Conservation (phyloP, 2,113 vertebrate species). For the Neodontobutis hainanensis region DNA sequence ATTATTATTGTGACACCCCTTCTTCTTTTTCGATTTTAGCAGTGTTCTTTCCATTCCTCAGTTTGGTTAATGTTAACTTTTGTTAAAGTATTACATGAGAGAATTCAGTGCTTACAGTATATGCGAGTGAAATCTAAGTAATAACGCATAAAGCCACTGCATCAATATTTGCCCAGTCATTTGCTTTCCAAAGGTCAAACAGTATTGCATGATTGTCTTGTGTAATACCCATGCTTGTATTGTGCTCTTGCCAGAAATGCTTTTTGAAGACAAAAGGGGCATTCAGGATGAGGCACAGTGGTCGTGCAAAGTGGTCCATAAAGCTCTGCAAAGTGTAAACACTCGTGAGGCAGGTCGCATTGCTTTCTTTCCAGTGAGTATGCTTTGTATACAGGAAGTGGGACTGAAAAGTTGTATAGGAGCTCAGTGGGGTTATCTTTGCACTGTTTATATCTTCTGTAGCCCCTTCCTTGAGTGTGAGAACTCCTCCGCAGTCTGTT, state of each 20-base stretch:
- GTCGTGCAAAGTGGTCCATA: conserved; percentile 31
- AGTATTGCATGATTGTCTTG: conserved; percentile 50
- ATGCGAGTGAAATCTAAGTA: too few species aligned
- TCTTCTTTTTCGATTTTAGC: background rate
- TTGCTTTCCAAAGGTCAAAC: conserved; percentile 58
- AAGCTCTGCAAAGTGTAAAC: conserved; percentile 28
- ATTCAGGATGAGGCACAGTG: conserved; percentile 13
- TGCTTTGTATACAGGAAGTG: conserved; percentile 40
- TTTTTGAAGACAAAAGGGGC: conserved; percentile 30
- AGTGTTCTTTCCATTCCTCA: too few species aligned
- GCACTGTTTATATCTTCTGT: conserved; percentile 58
- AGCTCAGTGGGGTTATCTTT: conserved; percentile 61
- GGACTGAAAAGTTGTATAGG: conserved; percentile 26
- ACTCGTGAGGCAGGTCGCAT: conserved; percentile 20
- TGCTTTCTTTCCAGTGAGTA: conserved; percentile 42
- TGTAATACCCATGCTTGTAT: conserved; percentile 49
- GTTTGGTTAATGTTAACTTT: too few species aligned
- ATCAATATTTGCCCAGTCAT: conserved; percentile 60
- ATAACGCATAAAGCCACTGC: background rate
- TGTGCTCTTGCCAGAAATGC: conserved; percentile 42
- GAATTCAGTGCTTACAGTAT: too few species aligned
- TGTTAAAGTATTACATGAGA: too few species aligned
- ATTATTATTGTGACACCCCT: background rate
- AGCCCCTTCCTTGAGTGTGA: conserved; percentile 43
- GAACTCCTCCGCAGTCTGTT: conserved; percentile 54